These are phyloP conservation scores for Apamea monoglypha DNA, from an alignment of 2,888 invertebrate species.

Conservation along the genomic window DNA sequence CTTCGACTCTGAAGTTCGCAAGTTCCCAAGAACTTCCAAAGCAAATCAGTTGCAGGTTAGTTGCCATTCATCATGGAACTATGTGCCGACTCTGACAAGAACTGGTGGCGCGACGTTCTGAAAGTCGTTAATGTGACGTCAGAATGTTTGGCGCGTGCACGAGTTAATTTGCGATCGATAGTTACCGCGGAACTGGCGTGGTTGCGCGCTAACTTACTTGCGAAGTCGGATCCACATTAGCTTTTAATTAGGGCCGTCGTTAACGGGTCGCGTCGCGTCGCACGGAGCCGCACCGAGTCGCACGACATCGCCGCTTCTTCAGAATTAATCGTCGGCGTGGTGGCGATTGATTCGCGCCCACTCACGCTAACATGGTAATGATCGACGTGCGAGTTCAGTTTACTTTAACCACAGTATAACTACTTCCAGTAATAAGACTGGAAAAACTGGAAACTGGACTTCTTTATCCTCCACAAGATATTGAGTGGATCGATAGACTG, in stretches of 20 bases:
- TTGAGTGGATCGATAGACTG: too few species aligned
- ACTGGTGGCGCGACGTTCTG: constrained; percentile 24
- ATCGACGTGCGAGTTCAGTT: not conserved
- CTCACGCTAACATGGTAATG: not conserved
- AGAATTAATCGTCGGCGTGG: not conserved
- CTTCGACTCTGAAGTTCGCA: not conserved
- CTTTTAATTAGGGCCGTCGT: constrained; percentile 64
- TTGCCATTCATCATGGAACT: constrained; percentile 47
- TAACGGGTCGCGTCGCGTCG: constrained; percentile 14
- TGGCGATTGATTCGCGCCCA: constrained; percentile 11
- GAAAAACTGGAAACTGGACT: too few species aligned
- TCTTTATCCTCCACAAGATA: too few species aligned
- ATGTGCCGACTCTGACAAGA: constrained; percentile 52
- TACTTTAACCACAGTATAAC: not conserved
- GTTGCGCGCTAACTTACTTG: constrained; percentile 50
- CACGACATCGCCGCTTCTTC: constrained; percentile 15
- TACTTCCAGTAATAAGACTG: not conserved
- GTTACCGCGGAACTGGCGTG: constrained; percentile 28
- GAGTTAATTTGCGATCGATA: constrained; percentile 59
- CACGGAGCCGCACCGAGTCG: constrained; percentile 6
- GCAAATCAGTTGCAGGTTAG: constrained; percentile 43
- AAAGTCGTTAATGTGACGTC: constrained; percentile 54
- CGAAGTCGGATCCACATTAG: constrained; percentile 56
- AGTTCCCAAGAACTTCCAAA: constrained; percentile 9
- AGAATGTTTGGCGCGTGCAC: constrained; percentile 47